Base-by-base conservation (phyloP, 2,797 vertebrate genomes). In the Nannoperca australis region DNA sequence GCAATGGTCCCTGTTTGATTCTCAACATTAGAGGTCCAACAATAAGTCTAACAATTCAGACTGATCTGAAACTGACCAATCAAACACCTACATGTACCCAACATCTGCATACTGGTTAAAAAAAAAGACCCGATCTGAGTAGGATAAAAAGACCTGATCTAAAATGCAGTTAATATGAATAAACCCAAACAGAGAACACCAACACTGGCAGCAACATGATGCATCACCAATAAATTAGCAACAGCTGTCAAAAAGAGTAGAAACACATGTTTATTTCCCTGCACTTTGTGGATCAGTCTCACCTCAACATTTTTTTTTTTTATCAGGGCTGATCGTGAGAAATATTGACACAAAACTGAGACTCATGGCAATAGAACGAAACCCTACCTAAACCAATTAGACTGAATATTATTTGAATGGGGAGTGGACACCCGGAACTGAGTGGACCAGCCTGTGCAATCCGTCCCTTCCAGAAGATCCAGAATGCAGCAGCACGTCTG, bases 341-440 rank as follows among this genome's bases (percentile, higher is more conserved):
- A 11, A 32, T 51, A 34, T 11, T 58, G 56, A 67, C 59, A 51
- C 42, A 75, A 11, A 63, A 59, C 22, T 1, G 13, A 30, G 13
- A 18, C 7, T 5, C 4, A 1, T 22, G 20, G 13, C 42, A 58
- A 27, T 40, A 50, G 32, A 73, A 27, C 3, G 0, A 36, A 34
- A 58, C 36, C 40, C 4, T 38, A 32, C 15, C 45, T 9, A 36
- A 73, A 34, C 22, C 22, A 22, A 50, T 64, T 14, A 60, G 13
- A 55, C 54, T 32, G 30, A 70, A 68, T 74, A 65, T 73, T 24
- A 55, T 51, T 64, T 65, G 34, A 3, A 49, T 20, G 8, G 18
- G 13, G 61, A 40, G 45, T 36, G 22, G 22, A 27, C 34, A 5
- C 2, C 20, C 38, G 20, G 40, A 36, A 38, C 38, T 55, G 50